Percentiles rank a stretch among this genome's conserved stretches.
Evolutionary conservation across 2,113 vertebrate genomes (phyloP).

Genomic region (Martes martes): DNA sequence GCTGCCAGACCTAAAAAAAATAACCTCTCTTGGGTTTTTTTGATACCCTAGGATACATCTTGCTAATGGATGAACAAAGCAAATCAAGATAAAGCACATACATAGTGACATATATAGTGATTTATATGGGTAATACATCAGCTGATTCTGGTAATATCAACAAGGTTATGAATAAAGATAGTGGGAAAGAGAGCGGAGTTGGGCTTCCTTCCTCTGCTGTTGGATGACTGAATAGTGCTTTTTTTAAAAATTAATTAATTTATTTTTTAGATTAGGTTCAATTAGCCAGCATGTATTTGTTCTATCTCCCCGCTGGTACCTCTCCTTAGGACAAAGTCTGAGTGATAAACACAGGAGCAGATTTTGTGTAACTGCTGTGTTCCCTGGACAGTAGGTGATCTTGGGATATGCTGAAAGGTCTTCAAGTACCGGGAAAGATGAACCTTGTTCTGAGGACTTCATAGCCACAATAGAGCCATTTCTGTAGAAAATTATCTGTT

Average conservation of each 20-base stretch:
- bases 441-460: not conserved
- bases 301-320: not conserved
- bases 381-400: not conserved
- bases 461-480: not conserved
- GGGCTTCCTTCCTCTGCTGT: not conserved
- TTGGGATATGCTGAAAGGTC: not conserved
- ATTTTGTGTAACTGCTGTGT: not conserved
- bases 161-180: not conserved
- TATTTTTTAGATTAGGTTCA: no score
- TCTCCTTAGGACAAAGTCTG: not conserved
- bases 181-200: not conserved
- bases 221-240: not conserved
- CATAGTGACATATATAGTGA: not conserved
- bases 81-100: not conserved
- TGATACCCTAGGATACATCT: no score
- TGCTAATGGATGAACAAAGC: no score
- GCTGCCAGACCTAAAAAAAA: no score
- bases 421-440: not conserved
- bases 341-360: not conserved
- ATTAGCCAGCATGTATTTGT: no score
- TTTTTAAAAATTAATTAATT: no score
- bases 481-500: not conserved
- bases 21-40: no score
- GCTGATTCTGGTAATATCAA: not conserved
- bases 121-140: not conserved